Percentiles rank a stretch among this genome's conserved stretches.
These are phyloP conservation scores for Lordiphosa fenestrarum DNA, from an alignment of 2,888 invertebrate genomes.

Conservation along the genomic window DNA sequence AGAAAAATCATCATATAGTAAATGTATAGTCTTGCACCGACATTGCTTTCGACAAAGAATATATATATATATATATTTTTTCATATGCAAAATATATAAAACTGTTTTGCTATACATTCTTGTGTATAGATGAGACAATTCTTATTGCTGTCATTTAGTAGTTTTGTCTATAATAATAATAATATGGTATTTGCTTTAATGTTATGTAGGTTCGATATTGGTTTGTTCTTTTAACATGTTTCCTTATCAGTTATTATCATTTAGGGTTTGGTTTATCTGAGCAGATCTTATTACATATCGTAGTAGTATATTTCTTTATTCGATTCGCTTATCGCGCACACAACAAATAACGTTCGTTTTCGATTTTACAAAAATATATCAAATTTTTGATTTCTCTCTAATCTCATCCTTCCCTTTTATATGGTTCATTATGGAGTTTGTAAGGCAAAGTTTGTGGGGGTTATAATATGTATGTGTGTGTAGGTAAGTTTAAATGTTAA, in stretches of 20 bases:
- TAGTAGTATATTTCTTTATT: constrained; percentile 36
- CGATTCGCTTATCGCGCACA: constrained; percentile 42
- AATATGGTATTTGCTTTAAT: constrained; percentile 16
- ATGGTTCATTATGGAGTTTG: constrained; percentile 17
- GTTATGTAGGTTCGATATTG: constrained; percentile 28
- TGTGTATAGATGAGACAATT: constrained; percentile 20
- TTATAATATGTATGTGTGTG: constrained; percentile 6
- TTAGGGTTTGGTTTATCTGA: constrained; percentile 38
- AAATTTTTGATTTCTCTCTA: constrained; percentile 23
- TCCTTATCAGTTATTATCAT: constrained; percentile 24
- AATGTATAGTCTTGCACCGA: background rate
- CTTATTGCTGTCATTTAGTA: constrained; percentile 37
- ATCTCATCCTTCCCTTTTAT: background rate
- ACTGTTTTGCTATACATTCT: constrained; percentile 7
- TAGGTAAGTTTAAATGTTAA: constrained; percentile 12
- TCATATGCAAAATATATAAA: constrained; percentile 22
- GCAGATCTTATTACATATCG: constrained; percentile 37
- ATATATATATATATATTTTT: background rate
- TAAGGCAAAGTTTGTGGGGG: constrained; percentile 35
- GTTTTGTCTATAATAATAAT: constrained; percentile 10
- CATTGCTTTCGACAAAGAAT: too few relatives aligned
- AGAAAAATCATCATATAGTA: constrained; percentile 6
- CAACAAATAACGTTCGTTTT: constrained; percentile 46
- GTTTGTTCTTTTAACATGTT: constrained; percentile 16
- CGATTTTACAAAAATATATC: constrained; percentile 59